Conservation (phyloP, 2,113 vertebrate genomes). For the Semnornis frantzii region DNA sequence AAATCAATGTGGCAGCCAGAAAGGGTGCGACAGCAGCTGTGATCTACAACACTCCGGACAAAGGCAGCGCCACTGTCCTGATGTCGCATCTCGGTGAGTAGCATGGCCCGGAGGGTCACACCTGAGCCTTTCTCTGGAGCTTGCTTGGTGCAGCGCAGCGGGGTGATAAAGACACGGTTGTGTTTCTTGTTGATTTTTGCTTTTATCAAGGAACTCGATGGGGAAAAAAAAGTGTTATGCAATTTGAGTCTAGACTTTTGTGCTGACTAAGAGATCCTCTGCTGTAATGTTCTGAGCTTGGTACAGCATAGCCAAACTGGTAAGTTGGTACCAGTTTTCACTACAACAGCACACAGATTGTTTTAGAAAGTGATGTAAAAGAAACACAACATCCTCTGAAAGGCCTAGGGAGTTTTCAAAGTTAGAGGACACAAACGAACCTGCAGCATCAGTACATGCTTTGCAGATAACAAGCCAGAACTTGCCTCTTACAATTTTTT, state of each 20-base stretch:
- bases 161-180: background rate
- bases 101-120: background rate
- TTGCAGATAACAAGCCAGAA: background rate
- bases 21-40: conserved; percentile 83
- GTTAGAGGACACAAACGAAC: background rate
- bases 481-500: background rate
- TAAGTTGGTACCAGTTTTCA: background rate
- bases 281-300: background rate
- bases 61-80: conserved; percentile 69
- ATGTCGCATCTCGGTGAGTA: conserved; percentile 82
- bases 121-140: background rate
- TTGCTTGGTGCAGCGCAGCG: background rate
- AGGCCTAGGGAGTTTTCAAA: background rate
- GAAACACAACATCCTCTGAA: background rate
- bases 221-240: rapidly evolving
- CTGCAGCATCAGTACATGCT: background rate
- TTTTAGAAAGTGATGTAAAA: background rate
- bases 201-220: background rate
- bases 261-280: background rate
- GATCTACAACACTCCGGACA: conserved; percentile 78
- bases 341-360: background rate
- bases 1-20: conserved; percentile 78
- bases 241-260: background rate
- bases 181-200: background rate
- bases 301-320: background rate